Percentiles rank a stretch among this genome's conserved stretches.
phyloP scores from a whole-genome alignment of 2,113 vertebrate genomes.

The Sinocyclocheilus anshuiensis region DNA sequence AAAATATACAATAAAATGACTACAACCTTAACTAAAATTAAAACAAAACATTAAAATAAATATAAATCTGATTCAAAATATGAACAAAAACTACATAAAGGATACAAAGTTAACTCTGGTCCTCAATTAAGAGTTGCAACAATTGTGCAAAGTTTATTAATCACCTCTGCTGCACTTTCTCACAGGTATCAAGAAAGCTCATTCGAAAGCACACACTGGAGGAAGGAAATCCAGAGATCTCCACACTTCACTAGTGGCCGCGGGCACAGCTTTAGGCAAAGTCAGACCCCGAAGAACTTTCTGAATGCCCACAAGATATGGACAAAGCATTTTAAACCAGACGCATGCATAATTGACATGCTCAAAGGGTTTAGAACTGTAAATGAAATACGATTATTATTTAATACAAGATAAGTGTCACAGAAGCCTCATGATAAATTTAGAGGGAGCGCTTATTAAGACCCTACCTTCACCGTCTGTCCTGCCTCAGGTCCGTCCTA shows the following conservation, averaged over 20 bases:
- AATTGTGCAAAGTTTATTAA: not conserved
- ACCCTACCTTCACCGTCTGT: conserved; percentile 94
- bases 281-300: not conserved
- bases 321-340: conserved; percentile 61
- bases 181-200: no score
- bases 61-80: no score
- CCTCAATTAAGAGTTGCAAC: not conserved
- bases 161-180: not conserved
- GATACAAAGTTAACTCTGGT: not conserved
- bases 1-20: not conserved
- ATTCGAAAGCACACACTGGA: not conserved
- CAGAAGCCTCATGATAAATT: conserved; percentile 73
- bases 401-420: conserved; percentile 74
- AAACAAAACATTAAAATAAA: no score
- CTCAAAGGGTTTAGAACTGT: conserved; percentile 65
- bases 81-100: not conserved
- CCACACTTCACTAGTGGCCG: not conserved
- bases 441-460: conserved; percentile 72
- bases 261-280: conserved; percentile 6
- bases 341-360: conserved; percentile 66
- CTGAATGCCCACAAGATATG: conserved; percentile 39
- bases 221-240: not conserved
- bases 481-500: conserved; percentile 92
- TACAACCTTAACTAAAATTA: no score
- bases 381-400: conserved; percentile 75